Base-by-base conservation (phyloP, 2,888 invertebrate species). In the Boloria euphrosyne region DNA sequence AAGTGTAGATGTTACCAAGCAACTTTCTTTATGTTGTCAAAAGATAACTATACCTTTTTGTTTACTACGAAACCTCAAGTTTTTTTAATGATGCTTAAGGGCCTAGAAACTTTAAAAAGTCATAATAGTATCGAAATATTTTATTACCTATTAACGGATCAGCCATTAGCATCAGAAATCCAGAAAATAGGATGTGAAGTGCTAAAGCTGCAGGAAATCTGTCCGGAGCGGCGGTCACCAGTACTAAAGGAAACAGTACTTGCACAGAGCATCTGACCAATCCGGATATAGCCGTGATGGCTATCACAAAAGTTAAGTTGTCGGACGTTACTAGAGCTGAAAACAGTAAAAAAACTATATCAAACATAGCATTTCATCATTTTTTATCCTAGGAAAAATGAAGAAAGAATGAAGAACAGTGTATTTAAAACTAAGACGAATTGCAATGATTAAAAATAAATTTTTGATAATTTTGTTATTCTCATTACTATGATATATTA, bases 191-290 rank as follows among this genome's bases (percentile, higher is more conserved):
- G 80, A 96, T 95, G 75, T 94, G 96, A 50, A 96, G 83, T 0
- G 96, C 95, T 75, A 96, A 93, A 0, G 96, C 96, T 0, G 95
- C 95, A 7, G 96, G 94, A 76, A 96, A 96, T 74, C 95, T 92
- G 58, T 96, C 94, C 1, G 94, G 93, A 0, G 93, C 93, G 61
- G 95, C 93, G 65, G 94, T 93, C 69, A 95, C 96, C 44, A 95
- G 93, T 59, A 96, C 94, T 3, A 96, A 93, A 13, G 96, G 87
- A n/a, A 95, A 94, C 72, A 96, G 83, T 6, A 96, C 95, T 73
- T 95, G 94, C 4, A 96, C 93, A 77, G 95, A 95, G 66, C 95
- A 95, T 64, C 96, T 92, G 54, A 96, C 91, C 66, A 95, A 89
- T 0, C 96, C 96, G 49, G 96, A 93, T 50, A 93, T 79, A 0